Evolutionary conservation across 2,888 invertebrate genomes (phyloP).

Genomic region (Norana najaformis): DNA sequence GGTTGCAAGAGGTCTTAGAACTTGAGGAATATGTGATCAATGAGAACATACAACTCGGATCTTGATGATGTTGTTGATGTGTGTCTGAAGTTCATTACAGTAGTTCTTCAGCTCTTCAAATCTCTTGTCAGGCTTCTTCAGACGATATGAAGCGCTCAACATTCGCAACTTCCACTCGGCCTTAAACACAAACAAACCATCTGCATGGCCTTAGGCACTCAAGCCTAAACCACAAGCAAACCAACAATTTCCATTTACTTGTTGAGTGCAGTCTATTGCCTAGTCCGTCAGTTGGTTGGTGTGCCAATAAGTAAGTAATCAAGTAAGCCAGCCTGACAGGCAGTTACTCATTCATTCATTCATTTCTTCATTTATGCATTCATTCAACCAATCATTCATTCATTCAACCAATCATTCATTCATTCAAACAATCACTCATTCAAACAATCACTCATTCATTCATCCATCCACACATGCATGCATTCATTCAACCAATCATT

Average conservation of each 20-base stretch:
- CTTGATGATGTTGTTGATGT: constrained; percentile 59
- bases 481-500: not conserved
- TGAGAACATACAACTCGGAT: constrained; percentile 61
- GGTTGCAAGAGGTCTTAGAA: not conserved
- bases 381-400: too few species aligned
- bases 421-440: not conserved
- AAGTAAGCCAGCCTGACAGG: too few species aligned
- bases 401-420: too few species aligned
- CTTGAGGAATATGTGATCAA: not conserved
- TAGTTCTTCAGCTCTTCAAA: constrained; percentile 78
- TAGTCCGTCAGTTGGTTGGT: too few species aligned
- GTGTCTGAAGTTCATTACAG: constrained; percentile 72
- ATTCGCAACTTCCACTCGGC: constrained; percentile 80
- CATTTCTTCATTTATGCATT: too few species aligned
- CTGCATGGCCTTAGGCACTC: too few species aligned
- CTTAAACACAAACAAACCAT: constrained; percentile 55
- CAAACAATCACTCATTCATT: too few species aligned
- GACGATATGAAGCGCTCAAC: constrained; percentile 74
- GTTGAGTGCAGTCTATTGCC: too few species aligned
- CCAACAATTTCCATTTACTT: too few species aligned
- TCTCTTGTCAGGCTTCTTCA: constrained; percentile 73
- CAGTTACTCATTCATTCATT: too few species aligned
- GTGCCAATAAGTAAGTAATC: too few species aligned
- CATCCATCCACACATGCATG: not conserved
- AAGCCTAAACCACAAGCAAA: too few species aligned